Evolutionary conservation across 2,797 vertebrate genomes (phyloP), one percentile per base, ranked within the genome.

Genomic region (Anas acuta): DNA sequence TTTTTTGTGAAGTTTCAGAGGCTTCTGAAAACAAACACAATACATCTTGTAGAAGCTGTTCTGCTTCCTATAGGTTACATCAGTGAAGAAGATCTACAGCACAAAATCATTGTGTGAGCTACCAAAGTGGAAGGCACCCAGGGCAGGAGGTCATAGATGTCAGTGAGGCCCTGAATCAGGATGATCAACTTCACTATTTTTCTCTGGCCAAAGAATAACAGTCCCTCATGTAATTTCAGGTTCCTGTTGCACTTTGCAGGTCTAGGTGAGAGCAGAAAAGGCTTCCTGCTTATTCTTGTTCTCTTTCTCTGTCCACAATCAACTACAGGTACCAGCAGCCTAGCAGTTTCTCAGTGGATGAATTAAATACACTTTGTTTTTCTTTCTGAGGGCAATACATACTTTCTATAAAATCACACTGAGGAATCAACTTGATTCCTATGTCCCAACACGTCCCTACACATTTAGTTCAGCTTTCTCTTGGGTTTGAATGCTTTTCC

Each of bases 351-450:
- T 74, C 70, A 32, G 35, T 14, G 21, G 22, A 33, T 65, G 2
- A 45, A 37, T 86, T 71, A 22, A 80, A 81, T 67, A 61, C 0
- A 0, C 19, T 80, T 77, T 49, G 22, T 7, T 37, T 88, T 80
- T 3, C 6, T 88, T 53, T 1, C 0, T 2, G 2, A 37, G 79
- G 19, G 11, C 39, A 87, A 49, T 35, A 37, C 2, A 0, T 58
- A 30, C 39, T 35, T 51, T 72, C 66, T 67, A 25, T 61, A 54
- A 89, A 26, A 15, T 65, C 53, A 23, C 32, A 23, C 15, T 16
- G 17, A 89, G 21, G n/a, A 80, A 73, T 51, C 14, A 28, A 1
- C 12, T 13, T 33, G 22, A 83, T 61, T 47, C 28, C 13, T 23
- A 1, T 56, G 39, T 89, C n/a, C 26, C 33, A 17, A 65, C 23